Percentiles rank a stretch among this genome's conserved stretches.
phyloP scores from a whole-genome alignment of 2,888 invertebrate genomes.

The Lithosia quadra region DNA sequence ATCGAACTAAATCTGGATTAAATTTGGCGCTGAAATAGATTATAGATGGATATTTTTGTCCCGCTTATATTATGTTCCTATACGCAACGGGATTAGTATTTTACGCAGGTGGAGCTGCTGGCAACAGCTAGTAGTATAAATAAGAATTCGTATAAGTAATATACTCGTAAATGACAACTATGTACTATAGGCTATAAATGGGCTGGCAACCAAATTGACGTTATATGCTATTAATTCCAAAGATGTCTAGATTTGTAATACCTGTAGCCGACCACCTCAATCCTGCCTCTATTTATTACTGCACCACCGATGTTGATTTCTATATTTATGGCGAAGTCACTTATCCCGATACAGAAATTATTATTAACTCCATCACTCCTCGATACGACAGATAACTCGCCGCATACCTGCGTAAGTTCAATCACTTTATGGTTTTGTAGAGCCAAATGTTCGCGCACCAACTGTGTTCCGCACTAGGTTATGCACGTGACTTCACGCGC shows the following conservation, averaged over 20 bases:
- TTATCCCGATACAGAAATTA: slow-evolving; percentile 63
- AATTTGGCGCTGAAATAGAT: neutral
- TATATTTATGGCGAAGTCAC: slow-evolving; percentile 58
- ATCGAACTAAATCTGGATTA: neutral
- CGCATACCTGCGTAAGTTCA: slow-evolving; percentile 20
- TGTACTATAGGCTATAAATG: no score
- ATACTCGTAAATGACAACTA: no score
- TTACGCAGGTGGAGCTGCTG: no score
- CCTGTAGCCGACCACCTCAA: slow-evolving; percentile 13
- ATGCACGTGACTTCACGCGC: no score
- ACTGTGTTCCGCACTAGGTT: neutral
- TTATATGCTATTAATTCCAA: neutral
- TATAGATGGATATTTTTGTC: no score
- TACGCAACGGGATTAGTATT: no score
- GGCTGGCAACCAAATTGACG: no score
- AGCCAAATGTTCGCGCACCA: neutral
- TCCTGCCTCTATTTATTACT: neutral
- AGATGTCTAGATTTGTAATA: slow-evolving; percentile 10
- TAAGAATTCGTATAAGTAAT: no score
- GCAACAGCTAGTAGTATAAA: no score
- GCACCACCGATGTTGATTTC: slow-evolving; percentile 38
- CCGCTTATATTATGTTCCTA: no score
- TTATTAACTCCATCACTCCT: slow-evolving; percentile 9
- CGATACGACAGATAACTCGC: slow-evolving; percentile 9
- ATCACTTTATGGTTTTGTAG: neutral